Conservation (phyloP, 2,888 invertebrate species). For the Pachydiplax longipennis region DNA sequence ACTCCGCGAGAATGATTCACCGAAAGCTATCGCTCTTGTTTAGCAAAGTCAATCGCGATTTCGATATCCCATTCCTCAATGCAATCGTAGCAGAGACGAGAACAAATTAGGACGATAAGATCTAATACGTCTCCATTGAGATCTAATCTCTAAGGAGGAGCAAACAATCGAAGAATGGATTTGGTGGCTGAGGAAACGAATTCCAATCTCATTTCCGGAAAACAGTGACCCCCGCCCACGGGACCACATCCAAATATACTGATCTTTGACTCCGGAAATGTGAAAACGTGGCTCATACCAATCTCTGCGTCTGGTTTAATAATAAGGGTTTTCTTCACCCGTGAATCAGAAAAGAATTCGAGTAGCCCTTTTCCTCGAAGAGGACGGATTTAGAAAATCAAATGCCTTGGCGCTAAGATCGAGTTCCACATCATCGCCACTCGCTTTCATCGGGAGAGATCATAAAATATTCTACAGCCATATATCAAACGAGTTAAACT, state of each 20-base stretch:
- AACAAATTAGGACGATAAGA: too few relatives aligned
- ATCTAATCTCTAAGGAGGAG: neutral
- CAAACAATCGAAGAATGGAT: neutral
- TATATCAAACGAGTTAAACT: too few relatives aligned
- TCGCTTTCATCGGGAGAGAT: neutral
- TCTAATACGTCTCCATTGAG: neutral
- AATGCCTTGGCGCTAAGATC: neutral
- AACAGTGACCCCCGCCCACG: neutral
- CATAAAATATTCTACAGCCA: too few relatives aligned
- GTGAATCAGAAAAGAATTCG: neutral
- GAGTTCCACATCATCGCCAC: neutral
- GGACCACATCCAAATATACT: too few relatives aligned
- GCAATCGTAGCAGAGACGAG: neutral
- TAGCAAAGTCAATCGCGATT: neutral
- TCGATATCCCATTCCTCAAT: neutral
- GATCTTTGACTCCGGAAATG: neutral
- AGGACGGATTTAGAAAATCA: neutral
- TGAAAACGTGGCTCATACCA: neutral
- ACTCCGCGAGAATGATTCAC: too few relatives aligned
- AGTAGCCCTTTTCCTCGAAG: neutral
- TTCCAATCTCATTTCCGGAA: neutral
- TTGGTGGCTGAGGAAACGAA: neutral
- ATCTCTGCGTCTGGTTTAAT: neutral
- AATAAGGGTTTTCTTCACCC: neutral
- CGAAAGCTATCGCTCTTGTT: too few relatives aligned